These are phyloP conservation scores for Alaudala cheleensis DNA, from an alignment of 2,113 vertebrate genomes.

Conservation along the genomic window DNA sequence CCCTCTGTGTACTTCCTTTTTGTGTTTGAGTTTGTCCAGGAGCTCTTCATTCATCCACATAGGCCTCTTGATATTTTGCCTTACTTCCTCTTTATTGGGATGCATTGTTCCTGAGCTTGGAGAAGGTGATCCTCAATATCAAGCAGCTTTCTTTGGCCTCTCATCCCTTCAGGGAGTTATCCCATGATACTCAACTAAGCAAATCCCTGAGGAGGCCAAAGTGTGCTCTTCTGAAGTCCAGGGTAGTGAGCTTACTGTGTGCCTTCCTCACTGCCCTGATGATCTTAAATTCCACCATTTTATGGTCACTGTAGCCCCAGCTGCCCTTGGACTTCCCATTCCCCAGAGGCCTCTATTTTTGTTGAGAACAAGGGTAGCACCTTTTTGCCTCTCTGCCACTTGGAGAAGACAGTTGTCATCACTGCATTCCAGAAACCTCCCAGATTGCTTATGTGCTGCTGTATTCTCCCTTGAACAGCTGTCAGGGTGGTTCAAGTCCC, in stretches of 20 bases:
- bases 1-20: background rate
- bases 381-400: background rate
- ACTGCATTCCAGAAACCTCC: rapidly evolving
- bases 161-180: background rate
- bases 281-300: background rate
- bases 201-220: background rate
- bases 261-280: rapidly evolving
- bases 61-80: background rate
- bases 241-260: background rate
- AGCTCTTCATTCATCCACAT: background rate
- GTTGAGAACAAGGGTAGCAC: background rate
- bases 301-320: background rate
- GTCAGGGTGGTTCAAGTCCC: background rate
- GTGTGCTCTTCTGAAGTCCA: background rate
- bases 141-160: background rate
- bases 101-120: background rate
- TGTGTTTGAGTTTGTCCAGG: background rate
- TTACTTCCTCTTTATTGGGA: background rate
- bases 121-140: background rate
- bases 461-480: background rate
- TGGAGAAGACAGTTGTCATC: background rate
- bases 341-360: background rate
- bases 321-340: background rate
- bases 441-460: background rate
- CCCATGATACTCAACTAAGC: background rate